Conservation (phyloP, 2,113 vertebrate genomes). For the Smithornis capensis region DNA sequence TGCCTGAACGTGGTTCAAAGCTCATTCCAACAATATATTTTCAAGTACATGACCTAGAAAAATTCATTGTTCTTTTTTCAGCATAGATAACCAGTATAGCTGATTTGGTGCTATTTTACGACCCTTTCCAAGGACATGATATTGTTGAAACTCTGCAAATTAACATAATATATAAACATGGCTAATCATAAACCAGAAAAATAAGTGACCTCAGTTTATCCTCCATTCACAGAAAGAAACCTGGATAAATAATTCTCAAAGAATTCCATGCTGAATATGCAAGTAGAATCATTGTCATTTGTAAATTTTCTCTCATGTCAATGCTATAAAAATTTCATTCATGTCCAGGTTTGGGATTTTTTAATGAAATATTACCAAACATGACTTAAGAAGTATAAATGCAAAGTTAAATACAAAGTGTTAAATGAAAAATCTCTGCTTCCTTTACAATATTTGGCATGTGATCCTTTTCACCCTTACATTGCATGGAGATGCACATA, state of each 20-base stretch:
- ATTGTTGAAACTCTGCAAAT: background rate
- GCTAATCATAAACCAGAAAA: conserved; percentile 57
- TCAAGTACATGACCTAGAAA: background rate
- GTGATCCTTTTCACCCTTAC: background rate
- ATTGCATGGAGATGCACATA: background rate
- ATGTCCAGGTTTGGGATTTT: background rate
- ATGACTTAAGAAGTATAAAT: background rate
- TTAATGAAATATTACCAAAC: background rate
- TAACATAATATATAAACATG: conserved; percentile 43
- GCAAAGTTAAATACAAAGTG: background rate
- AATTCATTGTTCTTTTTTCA: background rate
- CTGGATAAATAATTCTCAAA: conserved; percentile 27
- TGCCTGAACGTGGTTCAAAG: background rate
- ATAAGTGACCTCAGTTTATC: conserved; percentile 51
- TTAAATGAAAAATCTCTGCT: background rate
- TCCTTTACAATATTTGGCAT: background rate
- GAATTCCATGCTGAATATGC: background rate
- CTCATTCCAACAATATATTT: background rate
- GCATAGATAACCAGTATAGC: background rate
- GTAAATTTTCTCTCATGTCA: background rate
- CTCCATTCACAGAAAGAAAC: conserved; percentile 10
- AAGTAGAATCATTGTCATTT: conserved; percentile 23
- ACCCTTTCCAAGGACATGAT: background rate
- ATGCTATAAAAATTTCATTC: background rate
- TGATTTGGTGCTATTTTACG: background rate